Evolutionary conservation across 2,888 invertebrate species (phyloP), one percentile per base, ranked within the genome.

Genomic region (Plebejus melissa): DNA sequence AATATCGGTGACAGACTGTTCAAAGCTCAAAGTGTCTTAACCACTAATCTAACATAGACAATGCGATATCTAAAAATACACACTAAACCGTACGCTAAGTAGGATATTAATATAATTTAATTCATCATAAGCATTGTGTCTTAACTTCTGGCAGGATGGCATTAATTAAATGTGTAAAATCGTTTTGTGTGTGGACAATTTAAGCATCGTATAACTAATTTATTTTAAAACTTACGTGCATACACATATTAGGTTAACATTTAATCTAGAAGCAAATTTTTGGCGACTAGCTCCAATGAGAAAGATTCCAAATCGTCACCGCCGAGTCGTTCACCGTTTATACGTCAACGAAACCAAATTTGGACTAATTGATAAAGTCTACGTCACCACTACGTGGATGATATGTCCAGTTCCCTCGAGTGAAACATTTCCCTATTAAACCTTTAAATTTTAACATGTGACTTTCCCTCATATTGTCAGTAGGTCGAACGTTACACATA

Each of bases 21-120:
- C 85, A 85, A 93, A 93, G 93, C 93, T 93, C 93, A 91, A 90
- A 85, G 87, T 90, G 90, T 91, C 90, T 92, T 91, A 92, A 85
- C 80, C 81, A 90, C 93, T 93, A 93, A 82, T 85, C 91, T 91
- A 92, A 93, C 91, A 88, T 92, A 92, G 88, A 91, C 90, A 92
- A 93, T 90, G 93, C 91, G 79, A 90, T 91, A 88, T 92, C 93
- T 93, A 93, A 93, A 93, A 93, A 93, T 93, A 93, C 93, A 88
- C 84, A 88, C 92, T 93, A 93, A 91, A 80, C 84, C 85, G 87
- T 83, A 92, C 91, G 84, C 91, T 93, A 91, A 87, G 87, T 93
- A 92, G 91, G 91, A 91, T 91, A 88, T 75, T 87, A 83, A 86
- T 86, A 85, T 86, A 86, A 88, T 86, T 89, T 90, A 88, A 82